These are phyloP conservation scores for Plodia interpunctella DNA, from an alignment of 1,140 invertebrate genomes.

Conservation along the genomic window DNA sequence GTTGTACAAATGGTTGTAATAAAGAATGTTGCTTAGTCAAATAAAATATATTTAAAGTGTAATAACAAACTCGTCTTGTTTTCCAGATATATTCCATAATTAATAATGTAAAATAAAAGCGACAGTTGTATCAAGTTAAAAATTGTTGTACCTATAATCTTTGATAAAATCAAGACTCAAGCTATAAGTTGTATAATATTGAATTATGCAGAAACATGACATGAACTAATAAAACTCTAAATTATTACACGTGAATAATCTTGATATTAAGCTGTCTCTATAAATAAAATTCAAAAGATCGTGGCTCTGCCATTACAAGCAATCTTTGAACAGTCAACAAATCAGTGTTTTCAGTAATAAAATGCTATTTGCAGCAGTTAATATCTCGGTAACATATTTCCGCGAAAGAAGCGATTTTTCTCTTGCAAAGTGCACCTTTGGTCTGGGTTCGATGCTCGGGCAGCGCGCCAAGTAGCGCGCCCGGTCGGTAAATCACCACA, in stretches of 20 bases:
- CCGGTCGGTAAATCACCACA: slow-evolving; percentile 59
- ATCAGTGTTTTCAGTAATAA: slow-evolving; percentile 20
- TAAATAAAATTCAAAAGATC: no score
- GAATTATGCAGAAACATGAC: no score
- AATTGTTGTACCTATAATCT: no score
- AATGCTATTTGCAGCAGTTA: slow-evolving; percentile 14
- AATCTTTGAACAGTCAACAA: neutral
- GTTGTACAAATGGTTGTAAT: neutral
- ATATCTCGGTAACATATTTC: slow-evolving; percentile 35
- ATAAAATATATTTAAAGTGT: neutral
- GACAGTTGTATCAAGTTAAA: no score
- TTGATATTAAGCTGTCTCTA: no score
- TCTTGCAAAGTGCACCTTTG: slow-evolving; percentile 51
- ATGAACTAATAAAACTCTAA: no score
- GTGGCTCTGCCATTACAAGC: no score
- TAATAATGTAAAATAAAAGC: neutral
- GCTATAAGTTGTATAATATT: no score
- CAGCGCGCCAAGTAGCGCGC: slow-evolving; percentile 64
- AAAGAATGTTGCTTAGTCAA: neutral
- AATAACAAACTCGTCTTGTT: neutral
- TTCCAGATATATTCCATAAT: neutral
- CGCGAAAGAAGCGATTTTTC: slow-evolving; percentile 59
- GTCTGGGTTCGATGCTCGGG: slow-evolving; percentile 55
- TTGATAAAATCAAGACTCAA: no score
- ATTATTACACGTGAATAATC: no score